Percentiles rank a stretch among this genome's conserved stretches.
Conservation (phyloP, 2,797 vertebrate species). For the Sciurus vulgaris region DNA sequence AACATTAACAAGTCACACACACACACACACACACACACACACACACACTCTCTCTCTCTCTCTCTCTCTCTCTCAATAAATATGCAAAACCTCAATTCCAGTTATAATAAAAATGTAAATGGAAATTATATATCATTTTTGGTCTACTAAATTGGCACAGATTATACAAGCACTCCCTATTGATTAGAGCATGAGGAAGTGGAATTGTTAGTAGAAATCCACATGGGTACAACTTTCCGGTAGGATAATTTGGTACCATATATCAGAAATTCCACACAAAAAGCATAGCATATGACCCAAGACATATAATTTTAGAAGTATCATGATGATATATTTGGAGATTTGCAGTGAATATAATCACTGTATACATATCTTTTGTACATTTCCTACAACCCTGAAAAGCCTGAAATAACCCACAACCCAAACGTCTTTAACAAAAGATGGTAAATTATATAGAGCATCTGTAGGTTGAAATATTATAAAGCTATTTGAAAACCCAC, state of each 20-base stretch:
- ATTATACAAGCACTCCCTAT: constrained; percentile 32
- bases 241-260: neutral
- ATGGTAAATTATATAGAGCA: neutral
- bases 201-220: neutral
- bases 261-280: constrained; percentile 50
- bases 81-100: constrained; percentile 50
- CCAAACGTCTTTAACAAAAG: constrained; percentile 27
- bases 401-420: neutral
- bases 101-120: constrained; percentile 41
- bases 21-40: neutral
- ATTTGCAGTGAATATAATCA: constrained; percentile 8
- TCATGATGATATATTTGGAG: constrained; percentile 33
- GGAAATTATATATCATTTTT: constrained; percentile 48
- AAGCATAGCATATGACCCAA: neutral
- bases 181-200: neutral
- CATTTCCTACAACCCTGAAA: constrained; percentile 26
- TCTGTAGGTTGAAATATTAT: neutral
- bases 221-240: constrained; percentile 11
- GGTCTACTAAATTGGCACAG: constrained; percentile 39
- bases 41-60: neutral
- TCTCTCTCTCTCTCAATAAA: neutral
- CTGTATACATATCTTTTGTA: neutral
- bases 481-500: constrained; percentile 10
- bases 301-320: constrained; percentile 56
- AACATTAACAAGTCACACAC: neutral